A percentile compares a stretch with the other conserved stretches of the same genome.
Evolutionary conservation across 2,888 invertebrate genomes (phyloP).

Genomic region (Patella caerulea): DNA sequence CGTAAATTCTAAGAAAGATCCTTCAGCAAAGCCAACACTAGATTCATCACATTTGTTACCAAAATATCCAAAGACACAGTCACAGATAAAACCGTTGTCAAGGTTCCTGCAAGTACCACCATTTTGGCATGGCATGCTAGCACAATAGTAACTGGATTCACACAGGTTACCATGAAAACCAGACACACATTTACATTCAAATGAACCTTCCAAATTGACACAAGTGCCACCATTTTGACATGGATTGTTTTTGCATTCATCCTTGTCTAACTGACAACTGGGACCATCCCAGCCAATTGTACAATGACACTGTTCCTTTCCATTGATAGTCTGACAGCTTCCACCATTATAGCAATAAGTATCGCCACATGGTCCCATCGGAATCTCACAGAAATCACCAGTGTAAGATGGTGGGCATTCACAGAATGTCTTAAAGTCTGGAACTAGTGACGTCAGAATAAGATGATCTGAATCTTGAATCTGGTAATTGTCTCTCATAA

Average conservation of each 20-base stretch:
- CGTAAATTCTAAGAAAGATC: constrained; percentile 91
- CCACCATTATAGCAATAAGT: constrained; percentile 95
- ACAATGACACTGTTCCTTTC: constrained; percentile 51
- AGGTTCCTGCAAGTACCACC: constrained; percentile 55
- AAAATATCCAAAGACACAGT: constrained; percentile 87
- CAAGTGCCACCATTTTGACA: constrained; percentile 89
- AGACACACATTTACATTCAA: constrained; percentile 55
- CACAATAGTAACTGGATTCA: constrained; percentile 53
- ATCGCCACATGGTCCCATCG: constrained; percentile 89
- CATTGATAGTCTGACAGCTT: constrained; percentile 75
- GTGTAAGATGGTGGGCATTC: constrained; percentile 91
- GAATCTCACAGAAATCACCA: constrained; percentile 89
- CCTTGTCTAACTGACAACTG: constrained; percentile 54
- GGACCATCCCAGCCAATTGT: constrained; percentile 53
- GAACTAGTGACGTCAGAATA: constrained; percentile 86
- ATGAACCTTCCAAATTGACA: constrained; percentile 54
- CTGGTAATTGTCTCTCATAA: constrained; percentile 38
- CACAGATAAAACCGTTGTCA: constrained; percentile 81
- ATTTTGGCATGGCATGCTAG: constrained; percentile 54
- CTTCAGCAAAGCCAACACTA: constrained; percentile 89
- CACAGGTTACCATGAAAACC: constrained; percentile 62
- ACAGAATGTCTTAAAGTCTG: constrained; percentile 85
- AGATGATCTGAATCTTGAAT: constrained; percentile 83
- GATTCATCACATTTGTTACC: constrained; percentile 92
- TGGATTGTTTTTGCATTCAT: constrained; percentile 85